Evolutionary conservation across 2,888 invertebrate genomes (phyloP).

Genomic region (Heliconius hortense): DNA sequence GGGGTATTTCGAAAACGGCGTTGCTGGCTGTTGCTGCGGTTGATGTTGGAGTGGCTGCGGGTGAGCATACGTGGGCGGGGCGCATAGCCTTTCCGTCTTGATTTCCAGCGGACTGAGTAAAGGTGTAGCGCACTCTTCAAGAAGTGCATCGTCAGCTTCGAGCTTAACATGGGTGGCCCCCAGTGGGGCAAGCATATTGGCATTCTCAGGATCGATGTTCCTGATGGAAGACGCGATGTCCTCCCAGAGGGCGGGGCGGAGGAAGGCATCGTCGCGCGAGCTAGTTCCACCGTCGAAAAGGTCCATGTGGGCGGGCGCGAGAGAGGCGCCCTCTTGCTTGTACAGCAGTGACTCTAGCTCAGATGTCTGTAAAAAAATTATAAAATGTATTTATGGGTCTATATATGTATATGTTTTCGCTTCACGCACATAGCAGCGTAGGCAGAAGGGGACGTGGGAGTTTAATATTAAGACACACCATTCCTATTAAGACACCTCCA

Average conservation of each 20-base stretch:
- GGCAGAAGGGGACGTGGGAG: too few relatives aligned
- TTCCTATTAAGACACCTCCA: too few relatives aligned
- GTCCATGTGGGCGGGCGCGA: constrained; percentile 83
- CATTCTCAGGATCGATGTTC: constrained; percentile 94
- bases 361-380: constrained; percentile 82
- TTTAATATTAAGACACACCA: too few relatives aligned
- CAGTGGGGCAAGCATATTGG: constrained; percentile 90
- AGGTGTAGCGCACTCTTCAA: constrained; percentile 85
- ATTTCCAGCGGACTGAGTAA: constrained; percentile 90
- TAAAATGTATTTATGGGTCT: constrained; percentile 1
- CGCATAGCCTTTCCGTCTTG: constrained; percentile 87
- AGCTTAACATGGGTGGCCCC: constrained; percentile 88
- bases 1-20: constrained; percentile 73
- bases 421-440: too few relatives aligned
- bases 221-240: constrained; percentile 95
- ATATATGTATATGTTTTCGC: too few relatives aligned
- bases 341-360: constrained; percentile 90
- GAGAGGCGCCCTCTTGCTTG: constrained; percentile 86
- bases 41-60: constrained; percentile 53
- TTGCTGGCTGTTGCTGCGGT: constrained; percentile 61
- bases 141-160: constrained; percentile 84
- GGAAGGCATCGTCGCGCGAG: constrained; percentile 91
- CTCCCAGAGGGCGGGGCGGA: constrained; percentile 94
- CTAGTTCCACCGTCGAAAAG: constrained; percentile 79
- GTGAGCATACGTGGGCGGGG: constrained; percentile 78